A percentile compares a stretch with the other conserved stretches of the same genome.
Conservation (phyloP, 1,140 invertebrate species). For the Sitodiplosis mosellana region DNA sequence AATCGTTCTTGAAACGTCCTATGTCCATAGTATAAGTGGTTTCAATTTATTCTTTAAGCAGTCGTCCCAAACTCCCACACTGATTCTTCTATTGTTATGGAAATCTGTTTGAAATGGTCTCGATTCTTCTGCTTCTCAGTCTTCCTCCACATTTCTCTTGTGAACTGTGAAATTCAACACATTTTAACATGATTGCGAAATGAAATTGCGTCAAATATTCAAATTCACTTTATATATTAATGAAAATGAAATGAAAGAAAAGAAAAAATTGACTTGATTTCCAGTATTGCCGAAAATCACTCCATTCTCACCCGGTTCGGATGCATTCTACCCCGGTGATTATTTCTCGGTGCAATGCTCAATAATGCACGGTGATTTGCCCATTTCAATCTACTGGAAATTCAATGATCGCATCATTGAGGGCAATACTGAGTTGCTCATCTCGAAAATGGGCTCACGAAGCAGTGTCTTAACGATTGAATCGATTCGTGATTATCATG, state of each 20-base stretch:
- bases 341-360: slow-evolving; percentile 45
- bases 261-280: slow-evolving; percentile 17
- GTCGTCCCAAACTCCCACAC: too few species aligned
- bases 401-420: slow-evolving; percentile 34
- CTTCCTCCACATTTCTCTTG: too few species aligned
- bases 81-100: too few species aligned
- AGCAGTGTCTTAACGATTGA: slow-evolving; percentile 54
- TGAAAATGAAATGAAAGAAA: too few species aligned
- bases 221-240: too few species aligned
- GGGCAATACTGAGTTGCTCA: slow-evolving; percentile 12
- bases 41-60: too few species aligned
- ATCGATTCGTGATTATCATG: slow-evolving; percentile 44
- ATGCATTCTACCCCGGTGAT: slow-evolving; percentile 42
- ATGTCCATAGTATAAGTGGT: too few species aligned
- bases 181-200: too few species aligned
- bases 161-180: too few species aligned
- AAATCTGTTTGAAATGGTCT: not conserved
- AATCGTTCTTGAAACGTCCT: too few species aligned
- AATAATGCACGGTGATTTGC: slow-evolving; percentile 57
- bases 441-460: slow-evolving; percentile 34
- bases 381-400: slow-evolving; percentile 54
- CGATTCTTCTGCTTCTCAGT: not conserved
- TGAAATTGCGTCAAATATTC: too few species aligned
- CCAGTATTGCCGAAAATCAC: slow-evolving; percentile 42
- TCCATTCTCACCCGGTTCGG: slow-evolving; percentile 39